Percentiles rank a stretch among this genome's conserved stretches.
Evolutionary conservation across 2,797 vertebrate species (phyloP).

Genomic region (Catostomus latipinnis): DNA sequence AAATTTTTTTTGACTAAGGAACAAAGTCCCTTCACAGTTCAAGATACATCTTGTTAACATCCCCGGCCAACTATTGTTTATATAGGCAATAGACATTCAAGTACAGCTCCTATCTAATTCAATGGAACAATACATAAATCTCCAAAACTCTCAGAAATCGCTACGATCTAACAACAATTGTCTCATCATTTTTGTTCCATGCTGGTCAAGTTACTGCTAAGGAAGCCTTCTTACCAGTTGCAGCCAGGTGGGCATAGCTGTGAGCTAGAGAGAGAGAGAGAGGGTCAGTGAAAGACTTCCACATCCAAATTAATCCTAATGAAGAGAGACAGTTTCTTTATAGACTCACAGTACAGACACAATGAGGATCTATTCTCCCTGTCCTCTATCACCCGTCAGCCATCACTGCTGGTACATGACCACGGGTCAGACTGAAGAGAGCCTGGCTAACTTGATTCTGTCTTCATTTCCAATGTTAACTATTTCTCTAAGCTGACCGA

Average conservation of each 20-base stretch:
- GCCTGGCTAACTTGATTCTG: neutral
- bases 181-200: too few relatives aligned
- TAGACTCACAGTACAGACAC: conserved; percentile 37
- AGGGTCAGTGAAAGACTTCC: conserved; percentile 63
- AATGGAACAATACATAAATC: too few relatives aligned
- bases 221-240: conserved; percentile 9
- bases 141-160: too few relatives aligned
- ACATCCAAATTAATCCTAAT: conserved; percentile 75
- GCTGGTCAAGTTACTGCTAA: too few relatives aligned
- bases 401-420: conserved; percentile 5
- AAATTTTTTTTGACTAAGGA: too few relatives aligned
- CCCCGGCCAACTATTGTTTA: too few relatives aligned
- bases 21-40: too few relatives aligned
- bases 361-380: conserved; percentile 27
- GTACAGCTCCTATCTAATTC: too few relatives aligned
- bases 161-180: too few relatives aligned
- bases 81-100: too few relatives aligned
- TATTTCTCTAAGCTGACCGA: conserved; percentile 14
- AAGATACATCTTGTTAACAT: too few relatives aligned
- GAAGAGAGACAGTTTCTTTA: conserved; percentile 66
- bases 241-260: conserved; percentile 25
- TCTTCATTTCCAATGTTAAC: conserved; percentile 14
- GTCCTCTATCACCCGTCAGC: conserved; percentile 37
- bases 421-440: neutral
- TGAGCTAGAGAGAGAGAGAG: neutral